Percentiles rank a stretch among this genome's conserved stretches.
phyloP scores from a whole-genome alignment of 2,113 vertebrate species.

The Cairina moschata region DNA sequence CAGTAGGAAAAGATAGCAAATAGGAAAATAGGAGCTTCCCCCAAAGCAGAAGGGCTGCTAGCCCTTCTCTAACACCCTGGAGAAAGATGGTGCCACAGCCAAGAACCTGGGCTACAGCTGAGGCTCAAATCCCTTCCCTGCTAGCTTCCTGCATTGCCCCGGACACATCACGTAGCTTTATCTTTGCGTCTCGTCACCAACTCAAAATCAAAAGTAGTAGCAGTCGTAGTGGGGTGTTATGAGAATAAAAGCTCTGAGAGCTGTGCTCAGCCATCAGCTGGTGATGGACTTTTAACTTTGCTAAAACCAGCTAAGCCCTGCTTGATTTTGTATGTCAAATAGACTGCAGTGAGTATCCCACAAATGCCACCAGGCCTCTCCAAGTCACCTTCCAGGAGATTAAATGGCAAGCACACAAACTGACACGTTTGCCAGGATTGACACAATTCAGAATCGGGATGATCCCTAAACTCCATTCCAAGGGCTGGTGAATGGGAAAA shows the following conservation, averaged over 20 bases:
- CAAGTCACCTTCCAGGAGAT: not conserved
- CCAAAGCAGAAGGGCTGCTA: not conserved
- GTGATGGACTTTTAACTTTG: not conserved
- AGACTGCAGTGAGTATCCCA: not conserved
- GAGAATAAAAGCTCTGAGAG: not conserved
- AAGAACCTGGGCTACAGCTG: not conserved
- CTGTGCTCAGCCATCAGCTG: not conserved
- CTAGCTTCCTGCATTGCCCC: not conserved
- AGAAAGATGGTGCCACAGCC: not conserved
- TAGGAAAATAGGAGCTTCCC: slow-evolving; percentile 13
- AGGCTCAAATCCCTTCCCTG: not conserved
- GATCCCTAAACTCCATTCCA: not conserved
- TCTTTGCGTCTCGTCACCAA: not conserved
- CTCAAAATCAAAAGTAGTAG: not conserved
- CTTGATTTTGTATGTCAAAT: not conserved
- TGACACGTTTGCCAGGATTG: not conserved
- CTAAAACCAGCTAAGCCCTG: not conserved
- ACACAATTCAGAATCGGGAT: accelerated
- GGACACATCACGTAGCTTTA: not conserved
- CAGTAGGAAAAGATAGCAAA: not conserved
- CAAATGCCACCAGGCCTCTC: not conserved
- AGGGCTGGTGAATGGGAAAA: not conserved
- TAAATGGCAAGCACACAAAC: not conserved
- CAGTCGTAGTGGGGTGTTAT: not conserved
- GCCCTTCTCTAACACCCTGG: not conserved